Evolutionary conservation across 1,140 invertebrate genomes (phyloP), one percentile per base, ranked within the genome.

Genomic region (Drosophila murphyi): DNA sequence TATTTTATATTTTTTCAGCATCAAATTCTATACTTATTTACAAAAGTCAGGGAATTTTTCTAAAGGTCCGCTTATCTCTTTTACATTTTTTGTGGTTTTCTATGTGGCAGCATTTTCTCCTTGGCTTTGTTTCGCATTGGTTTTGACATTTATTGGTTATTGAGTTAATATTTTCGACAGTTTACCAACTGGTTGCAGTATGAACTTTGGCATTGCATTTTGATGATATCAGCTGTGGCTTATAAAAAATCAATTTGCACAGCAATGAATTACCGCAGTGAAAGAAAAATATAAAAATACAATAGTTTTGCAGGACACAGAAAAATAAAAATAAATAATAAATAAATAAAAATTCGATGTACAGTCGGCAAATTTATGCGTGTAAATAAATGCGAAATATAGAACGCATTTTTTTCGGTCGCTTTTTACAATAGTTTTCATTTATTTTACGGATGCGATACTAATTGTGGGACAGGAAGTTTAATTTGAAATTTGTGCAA

Each of bases 211-310:
- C 34, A 48, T 8, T 56, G 37, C 12, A 7, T 7, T 7, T 8
- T 10, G 32, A 39, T 2, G 50, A 48, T 50, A 56, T 12, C 65
- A 50, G 47, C 45, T 35, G 29, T 76, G 62, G 65, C 68, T 73
- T 74, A 88, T 89, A 76, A 77, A 83, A 88, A 74, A 80, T 88
- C 72, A 83, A 87, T 87, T 87, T 87, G 68, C 57, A 37, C 51
- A 68, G 37, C 54, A 86, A 76, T 65, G 54, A 78, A 51, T 70
- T 67, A 43, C 56, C 59, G 50, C 59, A 70, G 37, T 76, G 52
- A 31, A 63, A 67, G 20, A 41, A 39, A 65, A 61, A 67, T 75
- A 32, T 71, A 50, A 47, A 48, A 68, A 60, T 50, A 50, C 57
- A 68, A 31, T 34, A 57, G 61, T 68, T 65, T 39, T 51, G 43